Conservation (phyloP, 1,140 invertebrate species). For the Leptinotarsa defecta region DNA sequence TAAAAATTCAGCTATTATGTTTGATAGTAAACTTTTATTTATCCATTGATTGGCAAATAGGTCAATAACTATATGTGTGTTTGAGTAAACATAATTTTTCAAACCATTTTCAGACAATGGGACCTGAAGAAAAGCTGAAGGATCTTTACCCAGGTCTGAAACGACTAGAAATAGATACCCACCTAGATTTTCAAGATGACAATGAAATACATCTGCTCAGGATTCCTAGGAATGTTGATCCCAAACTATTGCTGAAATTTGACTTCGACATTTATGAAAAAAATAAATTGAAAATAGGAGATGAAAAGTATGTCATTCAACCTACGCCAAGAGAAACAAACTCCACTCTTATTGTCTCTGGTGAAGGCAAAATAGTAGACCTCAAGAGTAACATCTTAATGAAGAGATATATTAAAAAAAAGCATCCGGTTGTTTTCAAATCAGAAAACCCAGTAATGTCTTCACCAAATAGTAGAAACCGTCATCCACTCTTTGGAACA, state of each 20-base stretch:
- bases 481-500: conserved; percentile 40
- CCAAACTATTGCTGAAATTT: conserved; percentile 24
- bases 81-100: background rate
- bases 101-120: background rate
- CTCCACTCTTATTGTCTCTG: conserved; percentile 27
- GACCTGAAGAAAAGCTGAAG: background rate
- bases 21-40: too few relatives aligned
- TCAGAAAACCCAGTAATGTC: conserved; percentile 14
- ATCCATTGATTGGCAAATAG: too few relatives aligned
- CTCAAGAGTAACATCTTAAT: conserved; percentile 26
- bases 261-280: conserved; percentile 27
- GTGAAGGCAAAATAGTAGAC: conserved; percentile 20
- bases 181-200: background rate
- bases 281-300: conserved; percentile 26
- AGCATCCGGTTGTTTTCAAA: conserved; percentile 5
- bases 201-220: conserved; percentile 26
- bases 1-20: too few relatives aligned
- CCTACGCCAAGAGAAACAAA: conserved; percentile 27
- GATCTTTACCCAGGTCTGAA: conserved; percentile 3
- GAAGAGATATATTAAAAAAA: conserved; percentile 30
- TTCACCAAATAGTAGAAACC: conserved; percentile 30
- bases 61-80: too few relatives aligned
- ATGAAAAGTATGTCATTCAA: conserved; percentile 35
- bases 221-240: conserved; percentile 36
- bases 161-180: background rate